Conservation (phyloP, 2,888 invertebrate genomes). For the Acrobeloides nanus region DNA sequence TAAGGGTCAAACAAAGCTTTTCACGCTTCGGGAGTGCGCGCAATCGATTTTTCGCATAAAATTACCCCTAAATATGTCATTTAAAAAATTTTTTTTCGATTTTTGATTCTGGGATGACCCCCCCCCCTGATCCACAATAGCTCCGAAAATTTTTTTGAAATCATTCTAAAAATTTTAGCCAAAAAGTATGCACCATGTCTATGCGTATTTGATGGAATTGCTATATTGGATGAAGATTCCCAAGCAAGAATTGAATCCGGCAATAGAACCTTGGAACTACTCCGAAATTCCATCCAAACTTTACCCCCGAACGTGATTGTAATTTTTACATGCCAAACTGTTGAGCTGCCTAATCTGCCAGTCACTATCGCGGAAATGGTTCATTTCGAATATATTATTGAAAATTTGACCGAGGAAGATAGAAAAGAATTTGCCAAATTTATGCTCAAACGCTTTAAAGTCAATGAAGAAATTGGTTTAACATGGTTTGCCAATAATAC, state of each 20-base stretch:
- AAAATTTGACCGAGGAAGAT: slow-evolving; percentile 22
- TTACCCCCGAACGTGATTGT: slow-evolving; percentile 18
- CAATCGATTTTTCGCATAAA: too few relatives aligned
- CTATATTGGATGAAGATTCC: slow-evolving; percentile 6
- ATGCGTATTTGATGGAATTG: slow-evolving; percentile 7
- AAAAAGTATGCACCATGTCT: slow-evolving; percentile 12
- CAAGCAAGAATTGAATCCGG: slow-evolving; percentile 14
- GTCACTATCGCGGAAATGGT: slow-evolving; percentile 15
- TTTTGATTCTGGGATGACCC: too few relatives aligned
- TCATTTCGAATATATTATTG: slow-evolving; percentile 17
- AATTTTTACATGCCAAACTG: slow-evolving; percentile 27
- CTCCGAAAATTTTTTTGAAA: too few relatives aligned
- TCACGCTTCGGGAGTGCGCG: too few relatives aligned
- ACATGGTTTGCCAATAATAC: slow-evolving; percentile 7
- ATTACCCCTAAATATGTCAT: too few relatives aligned
- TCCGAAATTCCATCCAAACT: slow-evolving; percentile 10
- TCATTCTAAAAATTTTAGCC: too few relatives aligned
- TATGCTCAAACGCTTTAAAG: slow-evolving; percentile 1
- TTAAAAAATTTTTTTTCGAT: too few relatives aligned
- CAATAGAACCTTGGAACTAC: slow-evolving; percentile 20
- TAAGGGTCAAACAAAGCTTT: too few relatives aligned
- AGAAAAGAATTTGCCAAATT: slow-evolving; percentile 19
- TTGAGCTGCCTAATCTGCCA: slow-evolving; percentile 19
- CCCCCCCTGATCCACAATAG: too few relatives aligned
- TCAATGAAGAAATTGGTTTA: neutral